A percentile compares a stretch with the other conserved stretches of the same genome.
phyloP scores from a whole-genome alignment of 2,113 vertebrate genomes.

The Hypocryptadius cinnamomeus region DNA sequence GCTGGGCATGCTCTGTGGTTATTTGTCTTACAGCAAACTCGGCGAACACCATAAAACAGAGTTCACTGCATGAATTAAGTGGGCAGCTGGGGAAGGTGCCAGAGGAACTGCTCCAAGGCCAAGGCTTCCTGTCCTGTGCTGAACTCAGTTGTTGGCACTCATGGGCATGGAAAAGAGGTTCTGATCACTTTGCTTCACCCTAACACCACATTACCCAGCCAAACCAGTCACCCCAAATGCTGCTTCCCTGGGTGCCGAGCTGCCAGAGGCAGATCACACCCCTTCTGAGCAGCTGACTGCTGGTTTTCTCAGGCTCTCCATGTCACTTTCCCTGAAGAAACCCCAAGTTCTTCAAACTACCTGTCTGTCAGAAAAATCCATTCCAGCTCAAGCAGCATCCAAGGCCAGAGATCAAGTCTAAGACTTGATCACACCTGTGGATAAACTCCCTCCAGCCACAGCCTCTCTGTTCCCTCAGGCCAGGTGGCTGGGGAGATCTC shows the following conservation, averaged over 20 bases:
- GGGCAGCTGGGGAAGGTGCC: neutral
- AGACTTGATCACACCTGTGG: neutral
- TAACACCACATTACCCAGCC: neutral
- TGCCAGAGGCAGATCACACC: neutral
- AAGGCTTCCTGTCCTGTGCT: neutral
- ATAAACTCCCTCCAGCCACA: neutral
- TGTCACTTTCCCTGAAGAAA: neutral
- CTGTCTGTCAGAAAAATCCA: neutral
- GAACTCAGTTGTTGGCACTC: neutral
- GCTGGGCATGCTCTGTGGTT: neutral
- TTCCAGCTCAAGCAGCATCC: neutral
- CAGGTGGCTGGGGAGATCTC: neutral
- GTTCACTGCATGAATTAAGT: neutral
- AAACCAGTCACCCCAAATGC: neutral
- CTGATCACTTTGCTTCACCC: neutral
- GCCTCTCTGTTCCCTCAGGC: neutral
- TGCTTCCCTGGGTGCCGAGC: neutral
- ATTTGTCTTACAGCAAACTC: neutral
- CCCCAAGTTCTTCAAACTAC: neutral
- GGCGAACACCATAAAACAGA: neutral
- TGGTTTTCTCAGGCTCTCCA: neutral
- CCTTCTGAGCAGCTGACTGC: neutral
- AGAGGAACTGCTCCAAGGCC: neutral
- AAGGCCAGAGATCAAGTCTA: neutral
- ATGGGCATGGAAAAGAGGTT: rapidly evolving